phyloP scores from a whole-genome alignment of 2,113 vertebrate genomes.

The Rallus limicola region DNA sequence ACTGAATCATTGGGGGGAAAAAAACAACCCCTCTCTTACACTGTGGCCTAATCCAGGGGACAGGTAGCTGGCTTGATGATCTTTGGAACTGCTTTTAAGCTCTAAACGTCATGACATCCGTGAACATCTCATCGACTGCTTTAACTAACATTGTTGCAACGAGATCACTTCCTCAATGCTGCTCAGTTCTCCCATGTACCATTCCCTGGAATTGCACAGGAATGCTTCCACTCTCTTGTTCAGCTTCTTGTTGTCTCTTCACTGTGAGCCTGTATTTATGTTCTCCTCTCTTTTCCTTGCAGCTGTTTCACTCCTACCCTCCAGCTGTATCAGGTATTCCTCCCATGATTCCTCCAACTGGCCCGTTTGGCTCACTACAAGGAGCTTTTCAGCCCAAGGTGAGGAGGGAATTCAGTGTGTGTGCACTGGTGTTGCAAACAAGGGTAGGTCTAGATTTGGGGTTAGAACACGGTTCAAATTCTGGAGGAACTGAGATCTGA shows the following conservation, averaged over 20 bases:
- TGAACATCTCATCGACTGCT: slow-evolving; percentile 71
- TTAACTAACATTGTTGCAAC: slow-evolving; percentile 64
- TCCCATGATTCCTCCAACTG: slow-evolving; percentile 94
- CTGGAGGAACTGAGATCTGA: background rate
- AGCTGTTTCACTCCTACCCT: slow-evolving; percentile 98
- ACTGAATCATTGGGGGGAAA: slow-evolving; percentile 54
- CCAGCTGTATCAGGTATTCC: slow-evolving; percentile 94
- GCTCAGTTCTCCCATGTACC: slow-evolving; percentile 54
- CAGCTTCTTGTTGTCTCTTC: background rate
- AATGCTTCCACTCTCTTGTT: background rate
- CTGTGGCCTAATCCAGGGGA: slow-evolving; percentile 48
- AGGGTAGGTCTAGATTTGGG: background rate
- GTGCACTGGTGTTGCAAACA: rapidly evolving
- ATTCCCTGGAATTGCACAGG: background rate
- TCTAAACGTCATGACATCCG: slow-evolving; percentile 73
- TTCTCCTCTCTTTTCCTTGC: slow-evolving; percentile 57
- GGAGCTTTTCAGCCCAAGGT: slow-evolving; percentile 99
- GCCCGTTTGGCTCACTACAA: slow-evolving; percentile 95
- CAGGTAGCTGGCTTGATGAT: slow-evolving; percentile 72
- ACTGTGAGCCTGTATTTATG: background rate
- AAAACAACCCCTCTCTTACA: background rate
- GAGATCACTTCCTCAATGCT: slow-evolving; percentile 45
- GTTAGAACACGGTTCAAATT: background rate
- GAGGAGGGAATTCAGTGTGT: slow-evolving; percentile 1
- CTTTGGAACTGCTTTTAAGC: slow-evolving; percentile 80